Conservation (phyloP, 92 coral and sea anemone species). For the Galaxea fascicularis region DNA sequence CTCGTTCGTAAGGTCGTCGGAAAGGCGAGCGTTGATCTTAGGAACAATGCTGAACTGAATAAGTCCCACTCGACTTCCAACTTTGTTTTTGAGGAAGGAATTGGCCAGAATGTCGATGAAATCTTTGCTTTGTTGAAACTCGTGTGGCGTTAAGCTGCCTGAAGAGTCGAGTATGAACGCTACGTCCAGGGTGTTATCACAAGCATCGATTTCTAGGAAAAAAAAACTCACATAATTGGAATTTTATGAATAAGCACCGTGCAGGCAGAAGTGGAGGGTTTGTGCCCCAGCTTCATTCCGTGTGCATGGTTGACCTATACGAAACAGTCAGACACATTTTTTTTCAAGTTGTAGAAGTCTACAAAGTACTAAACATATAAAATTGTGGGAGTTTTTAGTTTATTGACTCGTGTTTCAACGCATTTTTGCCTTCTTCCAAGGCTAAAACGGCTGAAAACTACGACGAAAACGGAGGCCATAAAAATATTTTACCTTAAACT, state of each 20-base stretch:
- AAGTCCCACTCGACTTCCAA: slow-evolving; percentile 74
- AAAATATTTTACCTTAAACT: too few species aligned
- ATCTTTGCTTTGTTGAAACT: slow-evolving; percentile 69
- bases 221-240: neutral
- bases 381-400: too few species aligned
- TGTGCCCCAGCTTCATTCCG: too few species aligned
- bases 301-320: too few species aligned
- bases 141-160: slow-evolving; percentile 56
- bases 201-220: slow-evolving; percentile 40
- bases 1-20: slow-evolving; percentile 42
- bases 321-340: too few species aligned
- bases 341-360: too few species aligned
- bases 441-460: too few species aligned
- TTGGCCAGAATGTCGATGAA: slow-evolving; percentile 69
- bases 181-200: slow-evolving; percentile 66
- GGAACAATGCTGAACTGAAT: slow-evolving; percentile 67
- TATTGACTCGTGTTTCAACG: too few species aligned
- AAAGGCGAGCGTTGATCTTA: slow-evolving; percentile 34
- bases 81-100: slow-evolving; percentile 58
- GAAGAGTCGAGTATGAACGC: slow-evolving; percentile 83
- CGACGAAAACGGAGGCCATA: too few species aligned
- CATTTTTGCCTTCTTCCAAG: too few species aligned
- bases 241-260: neutral
- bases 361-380: too few species aligned
- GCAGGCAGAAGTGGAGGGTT: too few species aligned